Percentiles rank a stretch among this genome's conserved stretches.
Evolutionary conservation across 2,888 invertebrate genomes (phyloP).

Genomic region (Fabriciana adippe): DNA sequence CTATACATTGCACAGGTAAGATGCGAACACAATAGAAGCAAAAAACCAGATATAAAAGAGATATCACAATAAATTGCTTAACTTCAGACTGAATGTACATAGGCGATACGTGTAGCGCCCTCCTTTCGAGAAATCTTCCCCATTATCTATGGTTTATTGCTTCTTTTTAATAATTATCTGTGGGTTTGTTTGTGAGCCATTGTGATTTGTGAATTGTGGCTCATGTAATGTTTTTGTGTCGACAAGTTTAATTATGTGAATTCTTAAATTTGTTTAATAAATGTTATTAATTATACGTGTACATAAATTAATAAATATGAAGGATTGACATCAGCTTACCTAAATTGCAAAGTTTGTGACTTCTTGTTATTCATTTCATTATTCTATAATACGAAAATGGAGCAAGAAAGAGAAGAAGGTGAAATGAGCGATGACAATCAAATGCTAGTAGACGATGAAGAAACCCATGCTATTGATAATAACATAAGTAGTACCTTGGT

Average conservation of each 20-base stretch:
- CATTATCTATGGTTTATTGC: too few species aligned
- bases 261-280: neutral
- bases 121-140: too few species aligned
- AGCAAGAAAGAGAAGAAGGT: constrained; percentile 73
- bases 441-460: constrained; percentile 63
- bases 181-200: neutral
- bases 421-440: constrained; percentile 77
- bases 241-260: neutral
- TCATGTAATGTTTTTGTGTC: neutral
- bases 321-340: neutral
- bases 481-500: constrained; percentile 54
- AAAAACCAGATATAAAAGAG: too few species aligned
- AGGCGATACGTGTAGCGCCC: too few species aligned
- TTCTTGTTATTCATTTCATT: neutral
- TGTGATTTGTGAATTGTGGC: neutral
- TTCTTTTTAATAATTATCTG: too few species aligned
- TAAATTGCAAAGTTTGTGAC: neutral
- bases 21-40: too few species aligned
- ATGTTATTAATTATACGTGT: neutral
- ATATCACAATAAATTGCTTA: too few species aligned
- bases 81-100: too few species aligned
- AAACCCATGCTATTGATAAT: constrained; percentile 36
- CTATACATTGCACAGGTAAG: too few species aligned
- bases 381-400: constrained; percentile 34
- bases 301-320: neutral